Evolutionary conservation across 2,797 vertebrate genomes (phyloP).

Genomic region (Clarias laeviceps): DNA sequence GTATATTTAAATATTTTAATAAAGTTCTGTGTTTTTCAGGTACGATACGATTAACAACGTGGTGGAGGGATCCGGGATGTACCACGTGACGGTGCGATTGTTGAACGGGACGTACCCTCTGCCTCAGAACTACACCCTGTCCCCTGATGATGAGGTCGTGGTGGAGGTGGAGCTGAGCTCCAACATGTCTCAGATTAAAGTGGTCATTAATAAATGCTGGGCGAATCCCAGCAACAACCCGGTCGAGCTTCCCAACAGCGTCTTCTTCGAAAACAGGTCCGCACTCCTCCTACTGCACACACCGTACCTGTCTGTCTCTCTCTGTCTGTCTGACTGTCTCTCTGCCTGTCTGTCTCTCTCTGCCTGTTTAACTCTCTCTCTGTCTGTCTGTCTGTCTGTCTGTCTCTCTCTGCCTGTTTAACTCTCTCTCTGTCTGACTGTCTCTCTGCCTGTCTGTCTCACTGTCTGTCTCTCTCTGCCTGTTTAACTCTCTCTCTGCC

Average conservation of each 20-base stretch:
- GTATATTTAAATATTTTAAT: neutral
- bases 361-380: neutral
- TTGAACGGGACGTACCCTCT: conserved; percentile 78
- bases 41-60: conserved; percentile 75
- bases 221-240: conserved; percentile 79
- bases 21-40: conserved; percentile 63
- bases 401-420: neutral
- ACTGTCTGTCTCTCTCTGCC: too few relatives aligned
- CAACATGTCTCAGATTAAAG: conserved; percentile 76
- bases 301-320: neutral
- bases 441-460: neutral
- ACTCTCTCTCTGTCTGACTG: neutral
- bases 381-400: neutral
- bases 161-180: conserved; percentile 83
- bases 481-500: too few relatives aligned
- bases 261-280: conserved; percentile 85
- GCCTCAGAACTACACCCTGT: conserved; percentile 80
- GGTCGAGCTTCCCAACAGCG: conserved; percentile 9
- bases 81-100: conserved; percentile 81
- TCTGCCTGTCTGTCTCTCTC: neutral
- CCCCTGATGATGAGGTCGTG: conserved; percentile 76
- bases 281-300: neutral
- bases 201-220: conserved; percentile 88
- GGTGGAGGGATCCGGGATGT: conserved; percentile 76
- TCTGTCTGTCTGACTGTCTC: neutral